phyloP scores from a whole-genome alignment of 2,113 vertebrate genomes.

The Lampris megalopsis region DNA sequence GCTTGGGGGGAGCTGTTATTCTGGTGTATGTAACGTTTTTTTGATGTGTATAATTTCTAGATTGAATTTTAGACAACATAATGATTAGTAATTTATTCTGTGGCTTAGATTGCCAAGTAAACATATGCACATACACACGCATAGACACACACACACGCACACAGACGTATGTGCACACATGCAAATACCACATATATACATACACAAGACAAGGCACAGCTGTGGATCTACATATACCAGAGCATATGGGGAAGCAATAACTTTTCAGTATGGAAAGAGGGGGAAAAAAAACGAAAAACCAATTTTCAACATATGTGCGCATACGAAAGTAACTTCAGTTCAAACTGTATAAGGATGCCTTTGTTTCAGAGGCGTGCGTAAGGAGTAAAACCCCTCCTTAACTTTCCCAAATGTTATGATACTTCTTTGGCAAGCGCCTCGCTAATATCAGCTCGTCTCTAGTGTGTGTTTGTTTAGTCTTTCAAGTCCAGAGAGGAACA shows the following conservation, averaged over 20 bases:
- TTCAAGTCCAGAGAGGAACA: slow-evolving; percentile 39
- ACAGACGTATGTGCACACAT: not conserved
- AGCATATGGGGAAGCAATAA: not conserved
- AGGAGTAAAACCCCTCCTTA: slow-evolving; percentile 35
- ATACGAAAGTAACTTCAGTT: not conserved
- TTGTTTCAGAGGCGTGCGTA: not conserved
- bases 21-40: not conserved
- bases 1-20: not conserved
- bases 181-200: not conserved
- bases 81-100: not conserved
- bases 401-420: slow-evolving; percentile 50
- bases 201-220: slow-evolving; percentile 3
- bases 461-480: slow-evolving; percentile 19
- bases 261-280: not conserved
- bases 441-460: slow-evolving; percentile 19
- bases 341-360: slow-evolving; percentile 1
- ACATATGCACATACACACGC: slow-evolving; percentile 7
- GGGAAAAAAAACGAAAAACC: not conserved
- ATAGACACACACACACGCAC: slow-evolving; percentile 13
- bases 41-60: not conserved
- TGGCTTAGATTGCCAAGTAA: slow-evolving; percentile 3
- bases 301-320: not conserved
- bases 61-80: not conserved
- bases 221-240: not conserved
- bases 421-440: slow-evolving; percentile 48